These are phyloP conservation scores for Drosophila testacea DNA, from an alignment of 2,888 invertebrate genomes.

Conservation along the genomic window DNA sequence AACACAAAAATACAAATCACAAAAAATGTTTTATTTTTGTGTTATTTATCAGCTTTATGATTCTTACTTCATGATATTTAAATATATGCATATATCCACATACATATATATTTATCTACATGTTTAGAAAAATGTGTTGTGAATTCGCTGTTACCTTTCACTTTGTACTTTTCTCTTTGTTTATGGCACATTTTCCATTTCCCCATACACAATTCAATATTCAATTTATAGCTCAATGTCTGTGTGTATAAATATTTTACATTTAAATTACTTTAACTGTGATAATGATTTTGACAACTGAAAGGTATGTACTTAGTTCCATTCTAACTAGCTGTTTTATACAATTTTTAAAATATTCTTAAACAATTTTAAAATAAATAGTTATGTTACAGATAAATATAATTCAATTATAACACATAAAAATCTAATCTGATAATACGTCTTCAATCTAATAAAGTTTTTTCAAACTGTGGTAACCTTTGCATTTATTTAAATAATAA, in stretches of 20 bases:
- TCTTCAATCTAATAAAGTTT: no score
- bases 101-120: conserved; percentile 6
- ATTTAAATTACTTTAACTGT: conserved; percentile 1
- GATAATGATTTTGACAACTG: conserved; percentile 5
- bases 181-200: conserved; percentile 66
- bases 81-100: not conserved
- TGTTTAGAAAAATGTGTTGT: conserved; percentile 8
- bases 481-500: no score
- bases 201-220: conserved; percentile 30
- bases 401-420: no score
- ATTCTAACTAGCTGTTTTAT: not conserved
- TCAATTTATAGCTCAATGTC: conserved; percentile 39
- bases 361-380: no score
- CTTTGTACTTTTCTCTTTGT: conserved; percentile 45
- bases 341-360: conserved; percentile 2
- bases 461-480: no score
- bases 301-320: conserved; percentile 58
- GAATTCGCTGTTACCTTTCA: conserved; percentile 32
- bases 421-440: no score
- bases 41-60: conserved; percentile 35
- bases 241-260: conserved; percentile 39
- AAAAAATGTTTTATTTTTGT: conserved; percentile 7
- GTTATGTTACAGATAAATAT: no score
- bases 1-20: conserved; percentile 13
- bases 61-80: conserved; percentile 38